These are phyloP conservation scores for Lepus oiostolus DNA, from an alignment of 2,797 vertebrate genomes.

Conservation along the genomic window DNA sequence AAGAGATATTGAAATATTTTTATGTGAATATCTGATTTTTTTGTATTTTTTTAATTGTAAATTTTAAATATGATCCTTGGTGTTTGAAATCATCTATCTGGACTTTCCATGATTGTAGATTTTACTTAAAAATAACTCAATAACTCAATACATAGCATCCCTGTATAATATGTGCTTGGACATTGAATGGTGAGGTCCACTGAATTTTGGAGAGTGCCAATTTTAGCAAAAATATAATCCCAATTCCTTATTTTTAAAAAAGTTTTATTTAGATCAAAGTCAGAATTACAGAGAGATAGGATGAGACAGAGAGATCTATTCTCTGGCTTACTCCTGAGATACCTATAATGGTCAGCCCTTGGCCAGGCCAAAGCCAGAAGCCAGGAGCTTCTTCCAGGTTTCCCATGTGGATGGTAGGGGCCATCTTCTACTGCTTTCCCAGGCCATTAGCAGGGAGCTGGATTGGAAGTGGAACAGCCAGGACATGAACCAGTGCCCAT, in stretches of 20 bases:
- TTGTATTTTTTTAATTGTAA: constrained; percentile 17
- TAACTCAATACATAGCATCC: neutral
- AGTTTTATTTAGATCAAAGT: too few species aligned
- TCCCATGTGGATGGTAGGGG: too few species aligned
- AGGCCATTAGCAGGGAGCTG: too few species aligned
- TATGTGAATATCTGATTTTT: constrained; percentile 10
- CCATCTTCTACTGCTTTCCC: too few species aligned
- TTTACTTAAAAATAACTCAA: neutral
- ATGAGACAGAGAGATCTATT: too few species aligned
- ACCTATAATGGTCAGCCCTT: too few species aligned
- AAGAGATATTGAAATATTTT: constrained; percentile 40
- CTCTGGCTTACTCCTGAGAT: too few species aligned
- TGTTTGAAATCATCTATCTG: neutral
- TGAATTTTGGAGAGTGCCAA: neutral
- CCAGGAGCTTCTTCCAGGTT: too few species aligned
- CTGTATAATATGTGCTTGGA: neutral
- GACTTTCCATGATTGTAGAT: neutral
- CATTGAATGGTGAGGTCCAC: neutral
- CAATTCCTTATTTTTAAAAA: neutral
- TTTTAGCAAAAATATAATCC: neutral
- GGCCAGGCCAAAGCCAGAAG: too few species aligned
- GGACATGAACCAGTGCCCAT: too few species aligned
- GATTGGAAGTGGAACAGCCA: too few species aligned
- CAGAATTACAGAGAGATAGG: too few species aligned
- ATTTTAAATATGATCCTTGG: neutral